Conservation (phyloP, 1,140 invertebrate genomes). For the Oppia nitens region DNA sequence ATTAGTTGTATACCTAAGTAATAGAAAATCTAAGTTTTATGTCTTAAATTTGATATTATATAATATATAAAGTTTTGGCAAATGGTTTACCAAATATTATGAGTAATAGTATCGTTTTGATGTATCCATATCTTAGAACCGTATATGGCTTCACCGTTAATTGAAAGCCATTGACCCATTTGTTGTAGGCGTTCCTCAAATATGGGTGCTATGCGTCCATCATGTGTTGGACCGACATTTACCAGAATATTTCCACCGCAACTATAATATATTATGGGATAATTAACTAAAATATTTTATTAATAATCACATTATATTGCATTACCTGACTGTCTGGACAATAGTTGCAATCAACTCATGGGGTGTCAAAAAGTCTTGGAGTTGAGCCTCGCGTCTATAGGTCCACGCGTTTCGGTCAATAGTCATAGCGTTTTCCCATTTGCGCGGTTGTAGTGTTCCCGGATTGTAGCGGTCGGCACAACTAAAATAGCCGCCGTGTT, state of each 20-base stretch:
- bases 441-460: constrained; percentile 36
- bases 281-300: too few relatives aligned
- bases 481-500: constrained; percentile 38
- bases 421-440: constrained; percentile 81
- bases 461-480: constrained; percentile 36
- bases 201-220: constrained; percentile 69
- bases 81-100: constrained; percentile 33
- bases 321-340: constrained; percentile 30
- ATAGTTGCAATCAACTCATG: constrained; percentile 52
- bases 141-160: constrained; percentile 82
- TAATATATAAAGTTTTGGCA: too few relatives aligned
- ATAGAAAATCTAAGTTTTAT: too few relatives aligned
- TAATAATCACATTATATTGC: too few relatives aligned
- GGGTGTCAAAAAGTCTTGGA: constrained; percentile 53
- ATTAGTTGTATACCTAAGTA: not conserved
- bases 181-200: constrained; percentile 65
- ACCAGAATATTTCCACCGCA: constrained; percentile 59
- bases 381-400: constrained; percentile 50
- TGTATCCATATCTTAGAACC: constrained; percentile 50
- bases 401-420: constrained; percentile 81
- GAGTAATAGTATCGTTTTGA: constrained; percentile 63
- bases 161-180: constrained; percentile 50
- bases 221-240: constrained; percentile 76
- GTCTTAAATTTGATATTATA: too few relatives aligned
- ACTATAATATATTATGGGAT: constrained; percentile 3